Base-by-base conservation (phyloP, 2,888 invertebrate genomes). In the Patella depressa region DNA sequence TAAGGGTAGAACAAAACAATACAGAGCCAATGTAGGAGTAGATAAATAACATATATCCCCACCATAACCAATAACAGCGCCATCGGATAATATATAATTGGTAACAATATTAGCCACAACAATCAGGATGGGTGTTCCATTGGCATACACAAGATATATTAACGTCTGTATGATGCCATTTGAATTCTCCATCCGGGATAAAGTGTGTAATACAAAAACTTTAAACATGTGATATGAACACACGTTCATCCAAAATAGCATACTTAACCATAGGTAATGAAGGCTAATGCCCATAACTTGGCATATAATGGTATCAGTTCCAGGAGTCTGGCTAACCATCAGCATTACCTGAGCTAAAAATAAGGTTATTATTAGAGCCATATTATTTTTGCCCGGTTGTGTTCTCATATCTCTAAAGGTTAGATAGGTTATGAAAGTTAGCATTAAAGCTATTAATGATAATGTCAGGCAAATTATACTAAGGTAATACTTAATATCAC, bases 1-100 rank as follows among this genome's bases (percentile, higher is more conserved):
- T 7, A 83, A 71, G 9, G 88, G 88, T 12, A 79, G 71, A 17
- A 86, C 78, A 34, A 88, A 85, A 9, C 84, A 77, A n/a, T 83
- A 73, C 54, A 76, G 78, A n/a, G 77, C 74, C 3, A 77, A 65
- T 15, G 80, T 54, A 24, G 59, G 57, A 5, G 78, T 65, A 73
- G 59, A 78, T 45, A 83, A 77, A 45, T 80, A 83, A 73, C 83
- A 83, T n/a, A 76, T 70, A 15, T 73, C 59, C 3, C 79, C 82
- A 3, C 84, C 84, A 72, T 84, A 84, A 2, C 83, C 83, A 19
- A 72, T 45, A 4, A 24, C 0, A 9, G 19, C 17, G 17, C 80
- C 79, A 12, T 54, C 57, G n/a, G 75, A 80, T 1, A 71, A 12
- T 65, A 65, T 55, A 2, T 65, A 15, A 15, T 55, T 79, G 12